Conservation (phyloP, 2,113 vertebrate species). For the Sula dactylatra region DNA sequence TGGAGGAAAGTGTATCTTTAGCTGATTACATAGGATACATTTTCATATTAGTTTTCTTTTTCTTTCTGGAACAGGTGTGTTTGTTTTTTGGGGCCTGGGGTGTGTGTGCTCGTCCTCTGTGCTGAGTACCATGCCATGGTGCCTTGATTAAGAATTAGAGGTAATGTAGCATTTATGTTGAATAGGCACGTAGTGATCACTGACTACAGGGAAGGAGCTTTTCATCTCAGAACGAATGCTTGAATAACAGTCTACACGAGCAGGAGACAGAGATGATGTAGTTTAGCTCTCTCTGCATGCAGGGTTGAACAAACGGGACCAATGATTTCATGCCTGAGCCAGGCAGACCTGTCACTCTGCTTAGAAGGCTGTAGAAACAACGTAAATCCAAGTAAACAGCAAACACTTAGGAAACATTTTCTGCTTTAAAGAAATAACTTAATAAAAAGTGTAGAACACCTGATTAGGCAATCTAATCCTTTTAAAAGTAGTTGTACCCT, state of each 20-base stretch:
- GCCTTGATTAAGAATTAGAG: not conserved
- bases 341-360: not conserved
- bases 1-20: not conserved
- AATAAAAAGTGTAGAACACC: not conserved
- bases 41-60: not conserved
- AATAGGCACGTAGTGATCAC: not conserved
- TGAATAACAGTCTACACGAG: not conserved
- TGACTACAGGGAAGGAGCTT: not conserved
- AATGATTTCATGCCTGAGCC: not conserved
- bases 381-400: not conserved
- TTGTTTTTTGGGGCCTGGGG: not conserved
- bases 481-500: not conserved
- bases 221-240: not conserved
- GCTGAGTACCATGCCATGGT: not conserved
- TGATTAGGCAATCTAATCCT: not conserved
- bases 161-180: not conserved
- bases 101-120: not conserved
- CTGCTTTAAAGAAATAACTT: not conserved
- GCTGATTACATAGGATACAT: not conserved
- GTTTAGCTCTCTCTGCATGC: not conserved
- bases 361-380: not conserved
- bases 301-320: fast-evolving
- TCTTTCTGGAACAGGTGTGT: not conserved
- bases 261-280: not conserved
- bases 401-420: not conserved